A percentile compares a stretch with the other conserved stretches of the same genome.
Evolutionary conservation across 1,140 invertebrate species (phyloP).

Genomic region (Eulimnadia texana): DNA sequence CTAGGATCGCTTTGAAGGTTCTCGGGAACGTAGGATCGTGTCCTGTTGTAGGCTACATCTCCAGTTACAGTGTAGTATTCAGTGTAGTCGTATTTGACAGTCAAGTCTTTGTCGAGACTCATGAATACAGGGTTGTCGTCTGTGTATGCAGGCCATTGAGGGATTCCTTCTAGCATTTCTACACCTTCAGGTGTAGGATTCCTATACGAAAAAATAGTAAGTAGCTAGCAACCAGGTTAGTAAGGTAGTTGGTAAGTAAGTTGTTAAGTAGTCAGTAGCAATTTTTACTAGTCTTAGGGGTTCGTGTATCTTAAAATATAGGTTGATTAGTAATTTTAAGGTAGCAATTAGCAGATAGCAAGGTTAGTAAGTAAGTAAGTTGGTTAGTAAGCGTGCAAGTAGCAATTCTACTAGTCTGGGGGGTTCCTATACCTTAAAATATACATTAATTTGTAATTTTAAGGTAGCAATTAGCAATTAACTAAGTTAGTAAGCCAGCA

Average conservation of each 20-base stretch:
- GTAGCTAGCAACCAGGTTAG: background rate
- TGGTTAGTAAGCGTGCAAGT: no score
- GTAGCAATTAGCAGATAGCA: no score
- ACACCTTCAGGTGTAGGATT: conserved; percentile 8
- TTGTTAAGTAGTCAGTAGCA: no score
- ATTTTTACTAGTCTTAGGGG: no score
- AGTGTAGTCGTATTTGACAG: background rate
- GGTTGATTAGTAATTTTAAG: no score
- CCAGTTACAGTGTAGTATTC: background rate
- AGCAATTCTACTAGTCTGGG: no score
- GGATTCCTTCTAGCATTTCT: background rate
- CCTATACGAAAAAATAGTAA: background rate
- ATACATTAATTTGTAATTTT: no score
- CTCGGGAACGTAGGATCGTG: background rate
- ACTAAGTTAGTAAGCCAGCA: no score
- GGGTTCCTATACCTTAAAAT: no score
- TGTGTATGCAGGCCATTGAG: background rate
- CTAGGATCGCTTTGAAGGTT: background rate
- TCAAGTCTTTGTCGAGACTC: background rate
- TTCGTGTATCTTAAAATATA: no score
- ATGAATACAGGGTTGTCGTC: conserved; percentile 9
- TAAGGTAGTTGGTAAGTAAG: background rate
- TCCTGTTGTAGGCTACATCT: background rate
- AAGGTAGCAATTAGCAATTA: background rate
- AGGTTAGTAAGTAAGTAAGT: no score